Evolutionary conservation across 1,140 invertebrate species (phyloP), one percentile per base, ranked within the genome.

Genomic region (Ericerus pela): DNA sequence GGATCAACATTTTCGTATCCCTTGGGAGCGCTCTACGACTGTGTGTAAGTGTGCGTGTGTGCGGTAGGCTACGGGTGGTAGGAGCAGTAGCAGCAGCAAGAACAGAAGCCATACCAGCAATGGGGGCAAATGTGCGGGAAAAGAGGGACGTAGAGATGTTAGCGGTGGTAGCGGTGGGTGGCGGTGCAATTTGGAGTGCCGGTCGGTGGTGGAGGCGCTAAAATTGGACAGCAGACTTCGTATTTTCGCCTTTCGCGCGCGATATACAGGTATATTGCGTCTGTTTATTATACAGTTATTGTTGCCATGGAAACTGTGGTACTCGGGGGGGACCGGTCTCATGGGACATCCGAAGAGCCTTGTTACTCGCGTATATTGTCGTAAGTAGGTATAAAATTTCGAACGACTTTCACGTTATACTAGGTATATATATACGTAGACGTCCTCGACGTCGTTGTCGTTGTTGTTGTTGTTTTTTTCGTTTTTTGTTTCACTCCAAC

Each of bases 271-370:
- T 47, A 47, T 47, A 47, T 47, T 47, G 41, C 41, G 41, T 24
- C 41, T 47, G 41, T 47, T 47, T 47, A 47, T 47, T 47, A 47
- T 47, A 47, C 41, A 47, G 41, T 47, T 47, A 47, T 47, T 47
- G 41, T 47, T 47, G 26, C 41, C 41, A 47, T 47, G 16, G 41
- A 24, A 47, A 47, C 41, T n/a, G n/a, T 18, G 26, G 41, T 47
- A 47, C 41, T 47, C 41, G n/a, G n/a, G 41, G 26, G 41, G 41
- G 41, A 47, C 41, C 41, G 26, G 22, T 47, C 41, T 47, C 41
- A 3, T 24, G 41, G 20, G 41, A 47, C 41, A 24, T 47, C n/a
- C 41, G 41, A 47, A 47, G 41, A 47, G 41, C 41, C 41, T 47
- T 47, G 41, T 47, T 47, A 47, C 41, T 47, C 41, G n/a, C n/a